Conservation (phyloP, 1,140 invertebrate species). For the Parapsyche elsis region DNA sequence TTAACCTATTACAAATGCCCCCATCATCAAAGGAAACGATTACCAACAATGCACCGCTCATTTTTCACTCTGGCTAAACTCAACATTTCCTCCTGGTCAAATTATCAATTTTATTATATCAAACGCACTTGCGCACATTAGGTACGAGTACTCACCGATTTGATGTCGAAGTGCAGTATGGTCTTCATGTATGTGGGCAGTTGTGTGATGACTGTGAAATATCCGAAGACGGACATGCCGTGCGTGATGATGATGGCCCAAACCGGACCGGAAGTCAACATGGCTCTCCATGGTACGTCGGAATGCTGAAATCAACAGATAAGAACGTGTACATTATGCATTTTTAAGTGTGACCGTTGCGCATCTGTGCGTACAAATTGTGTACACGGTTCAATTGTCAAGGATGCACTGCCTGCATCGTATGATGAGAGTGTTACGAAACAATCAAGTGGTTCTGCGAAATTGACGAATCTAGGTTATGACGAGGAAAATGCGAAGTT, state of each 20-base stretch:
- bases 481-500: neutral
- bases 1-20: no score
- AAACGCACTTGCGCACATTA: neutral
- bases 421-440: neutral
- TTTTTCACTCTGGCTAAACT: neutral
- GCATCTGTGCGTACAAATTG: neutral
- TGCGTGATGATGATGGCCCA: constrained; percentile 94
- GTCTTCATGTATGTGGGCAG: constrained; percentile 94
- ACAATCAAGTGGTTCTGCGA: neutral
- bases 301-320: constrained; percentile 68
- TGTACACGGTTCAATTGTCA: no score
- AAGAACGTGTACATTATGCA: no score
- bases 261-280: constrained; percentile 85
- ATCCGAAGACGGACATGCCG: constrained; percentile 92
- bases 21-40: neutral
- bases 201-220: constrained; percentile 94
- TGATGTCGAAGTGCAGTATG: constrained; percentile 88
- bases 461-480: neutral
- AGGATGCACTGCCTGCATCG: no score
- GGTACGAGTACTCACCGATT: constrained; percentile 72
- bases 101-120: neutral
- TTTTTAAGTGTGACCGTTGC: no score
- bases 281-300: constrained; percentile 81
- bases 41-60: neutral
- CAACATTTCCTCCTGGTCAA: neutral